These are phyloP conservation scores for Gallinago paraguaiae DNA, from an alignment of 2,113 vertebrate species.

Conservation along the genomic window DNA sequence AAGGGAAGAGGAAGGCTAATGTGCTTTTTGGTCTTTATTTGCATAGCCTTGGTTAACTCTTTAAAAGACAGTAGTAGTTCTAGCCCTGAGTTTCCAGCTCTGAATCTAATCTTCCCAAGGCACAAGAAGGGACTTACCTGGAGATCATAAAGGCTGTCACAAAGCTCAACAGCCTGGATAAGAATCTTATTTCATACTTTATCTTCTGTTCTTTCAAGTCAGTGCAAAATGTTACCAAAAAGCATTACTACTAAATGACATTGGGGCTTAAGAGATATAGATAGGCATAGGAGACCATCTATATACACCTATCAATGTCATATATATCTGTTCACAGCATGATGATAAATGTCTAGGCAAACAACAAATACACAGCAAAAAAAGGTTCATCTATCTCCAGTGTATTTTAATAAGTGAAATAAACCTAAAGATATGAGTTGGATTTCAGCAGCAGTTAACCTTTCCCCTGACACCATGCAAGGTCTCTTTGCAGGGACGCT, in stretches of 20 bases:
- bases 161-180: slow-evolving; percentile 2
- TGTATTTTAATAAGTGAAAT: background rate
- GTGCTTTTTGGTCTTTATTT: background rate
- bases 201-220: background rate
- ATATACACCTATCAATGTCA: background rate
- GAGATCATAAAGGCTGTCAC: background rate
- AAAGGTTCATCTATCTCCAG: background rate
- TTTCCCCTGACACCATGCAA: background rate
- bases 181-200: background rate
- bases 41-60: background rate
- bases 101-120: background rate
- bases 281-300: background rate
- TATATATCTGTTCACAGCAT: background rate
- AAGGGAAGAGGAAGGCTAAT: background rate
- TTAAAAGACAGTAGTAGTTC: background rate
- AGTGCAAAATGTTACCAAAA: slow-evolving; percentile 14
- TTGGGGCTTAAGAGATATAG: background rate
- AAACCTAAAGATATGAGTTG: background rate
- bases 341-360: background rate
- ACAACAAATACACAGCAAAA: background rate
- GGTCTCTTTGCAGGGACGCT: background rate
- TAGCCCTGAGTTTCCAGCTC: background rate
- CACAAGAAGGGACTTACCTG: slow-evolving; percentile 15
- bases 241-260: background rate
- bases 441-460: slow-evolving; percentile 17